phyloP scores from a whole-genome alignment of 1,140 invertebrate genomes.

The Lysiphlebus fabarum region DNA sequence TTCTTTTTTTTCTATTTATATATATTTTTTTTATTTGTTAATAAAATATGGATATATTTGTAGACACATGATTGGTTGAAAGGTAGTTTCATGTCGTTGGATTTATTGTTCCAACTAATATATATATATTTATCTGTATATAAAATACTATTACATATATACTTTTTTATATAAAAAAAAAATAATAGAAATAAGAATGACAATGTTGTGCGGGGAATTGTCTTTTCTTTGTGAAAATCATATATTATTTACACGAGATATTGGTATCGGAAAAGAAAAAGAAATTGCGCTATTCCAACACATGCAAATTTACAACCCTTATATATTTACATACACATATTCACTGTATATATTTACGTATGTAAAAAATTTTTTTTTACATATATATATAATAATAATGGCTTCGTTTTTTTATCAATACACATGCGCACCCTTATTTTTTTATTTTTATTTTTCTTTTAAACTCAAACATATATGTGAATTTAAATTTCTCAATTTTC shows the following conservation, averaged over 20 bases:
- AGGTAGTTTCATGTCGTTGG: too few relatives aligned
- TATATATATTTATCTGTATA: too few relatives aligned
- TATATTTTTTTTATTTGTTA: too few relatives aligned
- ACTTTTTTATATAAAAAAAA: too few relatives aligned
- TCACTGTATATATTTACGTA: neutral
- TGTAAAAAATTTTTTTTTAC: neutral
- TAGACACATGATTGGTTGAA: too few relatives aligned
- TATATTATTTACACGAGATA: constrained; percentile 12
- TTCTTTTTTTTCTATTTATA: too few relatives aligned
- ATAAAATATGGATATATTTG: too few relatives aligned
- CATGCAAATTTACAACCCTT: neutral
- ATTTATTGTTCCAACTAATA: too few relatives aligned
- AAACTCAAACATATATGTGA: neutral
- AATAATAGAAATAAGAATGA: too few relatives aligned
- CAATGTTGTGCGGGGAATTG: too few relatives aligned
- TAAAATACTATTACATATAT: too few relatives aligned
- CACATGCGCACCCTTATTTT: constrained; percentile 12
- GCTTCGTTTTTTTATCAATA: constrained; percentile 20
- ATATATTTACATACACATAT: neutral
- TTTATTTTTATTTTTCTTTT: neutral
- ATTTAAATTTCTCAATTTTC: neutral
- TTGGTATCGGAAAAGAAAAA: neutral
- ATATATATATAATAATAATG: neutral
- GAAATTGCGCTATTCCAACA: neutral
- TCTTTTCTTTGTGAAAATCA: neutral